Base-by-base conservation (phyloP, 2,888 invertebrate genomes). In the Caradrina kadenii region DNA sequence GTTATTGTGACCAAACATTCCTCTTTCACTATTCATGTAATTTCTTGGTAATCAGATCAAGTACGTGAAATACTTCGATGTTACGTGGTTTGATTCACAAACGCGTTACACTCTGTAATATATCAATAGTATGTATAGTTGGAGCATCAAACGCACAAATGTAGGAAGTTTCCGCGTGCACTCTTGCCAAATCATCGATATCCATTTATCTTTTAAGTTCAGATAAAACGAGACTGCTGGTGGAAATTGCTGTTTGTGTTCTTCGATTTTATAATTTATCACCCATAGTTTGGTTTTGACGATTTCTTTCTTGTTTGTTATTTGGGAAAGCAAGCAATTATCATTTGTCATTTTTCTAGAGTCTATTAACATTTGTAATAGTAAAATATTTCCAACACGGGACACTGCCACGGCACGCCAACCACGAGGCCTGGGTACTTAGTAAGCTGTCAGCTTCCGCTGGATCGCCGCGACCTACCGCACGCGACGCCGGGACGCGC, bases 391-490 rank as follows among this genome's bases (percentile, higher is more conserved):
- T 39, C 1, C 39, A 19, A n/a, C 50, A 69, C 31, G 61, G 48
- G 59, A 6, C 13, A 53, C 13, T 55, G 1, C 2, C 60, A 48
- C 48, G 52, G 50, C 59, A 52, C 39, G 31, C 10, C 54, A 54
- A 64, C 64, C 58, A 64, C 19, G 26, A 26, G 31, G 58, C 52
- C 49, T 58, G 50, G 53, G 62, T 62, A 64, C 49, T 70, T 56
- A 62, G 65, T 63, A 64, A 54, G 76, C 63, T 49, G 71, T 59
- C 73, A 53, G 69, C 62, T 74, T 61, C 65, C 61, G 68, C 62
- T 35, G 59, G 59, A 26, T 26, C 39, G 31, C 26, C 79, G 72
- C 78, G 87, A 87, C 87, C 87, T 87, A 86, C 85, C 86, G 83
- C 87, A 87, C 84, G 80, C 80, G 69, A 73, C 70, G 55, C 66